Base-by-base conservation (phyloP, 2,888 invertebrate species). In the Epinotia nisella region DNA sequence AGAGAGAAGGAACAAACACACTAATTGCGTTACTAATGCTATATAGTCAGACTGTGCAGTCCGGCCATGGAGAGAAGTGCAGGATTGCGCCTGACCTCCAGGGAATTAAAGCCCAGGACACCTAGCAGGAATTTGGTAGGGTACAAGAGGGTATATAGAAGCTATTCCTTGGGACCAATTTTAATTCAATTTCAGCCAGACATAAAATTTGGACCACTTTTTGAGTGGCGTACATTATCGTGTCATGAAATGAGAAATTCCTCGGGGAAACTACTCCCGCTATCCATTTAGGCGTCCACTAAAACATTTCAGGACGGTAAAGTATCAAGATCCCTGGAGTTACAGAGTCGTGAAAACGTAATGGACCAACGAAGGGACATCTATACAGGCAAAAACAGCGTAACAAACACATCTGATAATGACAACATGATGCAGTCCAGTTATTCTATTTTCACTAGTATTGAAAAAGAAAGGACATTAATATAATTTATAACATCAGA, bases 221-320 rank as follows among this genome's bases (percentile, higher is more conserved):
- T 17, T 19, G 19, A 53, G 17, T 53, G 17, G 9, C 4, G 2
- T n/a, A 2, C 9, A 10, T 19, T 53, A 53, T 17, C 17, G 17
- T 53, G 53, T 10, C 17, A 53, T 10, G 24, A 24, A 13, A 15
- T 24, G 13, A 59, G 58, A 35, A 17, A 59, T 2, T 17, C 35
- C 39, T n/a, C 17, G 9, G 17, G 59, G 39, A 5, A 17, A 39
- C 29, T n/a, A 59, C 59, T 59, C 19, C 39, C 10, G 4, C n/a
- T 5, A 39, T 59, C 59, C 59, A 59, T 39, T 59, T 39, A 13
- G 35, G 35, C 3, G 39, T 59, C 29, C 19, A 59, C 59, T 59
- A 39, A 17, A 17, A 59, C 17, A 59, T 39, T 17, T 17, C 15
- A 41, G 41, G 13, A 3, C 24, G 13, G 60, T 19, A 29, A 41